Evolutionary conservation across 2,113 vertebrate genomes (phyloP), one percentile per base, ranked within the genome.

Genomic region (Petrocephalus microphthalmus): DNA sequence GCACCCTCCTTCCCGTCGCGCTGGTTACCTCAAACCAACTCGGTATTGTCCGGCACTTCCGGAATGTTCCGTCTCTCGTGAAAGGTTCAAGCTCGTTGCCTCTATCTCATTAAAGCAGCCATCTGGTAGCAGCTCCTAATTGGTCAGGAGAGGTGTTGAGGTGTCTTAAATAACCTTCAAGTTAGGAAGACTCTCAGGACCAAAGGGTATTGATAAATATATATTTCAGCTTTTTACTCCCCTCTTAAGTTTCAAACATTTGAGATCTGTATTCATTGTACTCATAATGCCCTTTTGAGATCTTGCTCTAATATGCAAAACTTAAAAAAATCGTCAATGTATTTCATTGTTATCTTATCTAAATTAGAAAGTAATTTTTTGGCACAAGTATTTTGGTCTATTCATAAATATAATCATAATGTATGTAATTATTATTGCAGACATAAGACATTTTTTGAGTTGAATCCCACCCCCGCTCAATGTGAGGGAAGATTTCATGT

Each of bases 81-180:
- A 83, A 83, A 83, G 81, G 81, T 83, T 83, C 81, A 83, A 83
- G 81, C 81, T 49, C 45, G 45, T 83, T 83, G 81, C 81, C 45
- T 49, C 81, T 42, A 83, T 83, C 81, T 83, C 81, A 83, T 83
- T 83, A 83, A 49, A 49, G 81, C 81, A 83, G 20, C 81, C 81
- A 83, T 83, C 81, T 83, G 81, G 42, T 49, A 8, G 42, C 45
- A 49, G 45, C 45, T 49, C 81, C 81, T 83, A 83, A 83, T 83
- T 83, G 81, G 81, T 47, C 7, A 8, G 81, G 45, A 83, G 81
- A 83, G 81, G 81, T 83, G 81, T 83, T 45, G 81, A 83, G 81
- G 22, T 49, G 81, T 83, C 81, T 83, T 49, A 83, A 83, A 83
- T 83, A 83, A 83, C 81, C 81, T 83, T 83, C 81, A 45, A 83